phyloP scores from a whole-genome alignment of 1,140 invertebrate species.

The Anastrepha ludens region DNA sequence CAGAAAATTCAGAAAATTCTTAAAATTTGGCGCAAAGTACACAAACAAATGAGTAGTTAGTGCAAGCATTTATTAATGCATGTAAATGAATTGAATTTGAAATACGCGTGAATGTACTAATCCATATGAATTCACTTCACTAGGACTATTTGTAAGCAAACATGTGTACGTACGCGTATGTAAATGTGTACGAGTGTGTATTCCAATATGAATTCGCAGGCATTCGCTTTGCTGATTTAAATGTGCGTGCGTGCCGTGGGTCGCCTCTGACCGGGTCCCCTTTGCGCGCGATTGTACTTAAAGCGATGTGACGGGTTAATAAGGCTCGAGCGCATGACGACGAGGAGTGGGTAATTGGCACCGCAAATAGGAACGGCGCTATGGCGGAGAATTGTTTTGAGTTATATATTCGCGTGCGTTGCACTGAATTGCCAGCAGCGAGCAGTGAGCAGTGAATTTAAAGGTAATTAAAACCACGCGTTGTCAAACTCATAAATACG shows the following conservation, averaged over 20 bases:
- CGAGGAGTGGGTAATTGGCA: not conserved
- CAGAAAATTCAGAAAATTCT: slow-evolving; percentile 2
- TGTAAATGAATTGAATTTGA: slow-evolving; percentile 24
- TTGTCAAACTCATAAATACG: slow-evolving; percentile 53
- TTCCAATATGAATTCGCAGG: not conserved
- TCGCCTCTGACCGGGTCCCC: not conserved
- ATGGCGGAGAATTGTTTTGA: slow-evolving; percentile 8
- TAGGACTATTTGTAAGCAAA: slow-evolving; percentile 27
- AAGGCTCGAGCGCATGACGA: not conserved
- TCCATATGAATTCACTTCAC: not conserved
- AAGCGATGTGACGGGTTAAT: slow-evolving; percentile 18
- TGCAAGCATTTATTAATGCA: not conserved
- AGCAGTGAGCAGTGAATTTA: not conserved
- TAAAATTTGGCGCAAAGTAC: not conserved
- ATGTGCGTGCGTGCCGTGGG: not conserved
- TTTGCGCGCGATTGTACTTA: not conserved
- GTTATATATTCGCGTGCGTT: not conserved
- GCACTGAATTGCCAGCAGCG: not conserved
- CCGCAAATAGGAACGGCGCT: not conserved
- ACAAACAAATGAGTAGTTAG: too few relatives aligned
- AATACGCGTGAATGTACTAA: not conserved
- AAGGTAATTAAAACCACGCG: slow-evolving; percentile 51
- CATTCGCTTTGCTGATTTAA: not conserved
- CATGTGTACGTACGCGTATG: not conserved
- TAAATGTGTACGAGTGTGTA: too few relatives aligned